Evolutionary conservation across 2,113 vertebrate species (phyloP).

Genomic region (Myotis davidii): DNA sequence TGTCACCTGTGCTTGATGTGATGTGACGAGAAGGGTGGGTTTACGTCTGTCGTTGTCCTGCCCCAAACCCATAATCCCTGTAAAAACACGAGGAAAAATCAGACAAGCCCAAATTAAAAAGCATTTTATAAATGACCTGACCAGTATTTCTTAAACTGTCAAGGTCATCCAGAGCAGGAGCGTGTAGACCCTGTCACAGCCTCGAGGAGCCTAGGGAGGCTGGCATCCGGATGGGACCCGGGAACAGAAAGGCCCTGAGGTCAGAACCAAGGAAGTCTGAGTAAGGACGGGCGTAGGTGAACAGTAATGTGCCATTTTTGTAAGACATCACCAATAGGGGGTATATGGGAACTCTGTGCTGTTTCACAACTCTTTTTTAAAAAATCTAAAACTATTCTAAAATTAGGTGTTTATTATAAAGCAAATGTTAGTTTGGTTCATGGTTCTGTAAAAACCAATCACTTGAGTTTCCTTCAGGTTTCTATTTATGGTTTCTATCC

Average conservation of each 20-base stretch:
- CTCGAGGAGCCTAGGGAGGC: background rate
- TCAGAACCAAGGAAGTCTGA: background rate
- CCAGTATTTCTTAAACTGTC: background rate
- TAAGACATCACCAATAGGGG: background rate
- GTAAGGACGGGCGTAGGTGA: background rate
- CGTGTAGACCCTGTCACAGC: background rate
- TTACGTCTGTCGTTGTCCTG: background rate
- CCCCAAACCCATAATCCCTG: background rate
- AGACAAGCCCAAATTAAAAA: background rate
- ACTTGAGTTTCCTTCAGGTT: background rate
- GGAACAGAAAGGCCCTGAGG: background rate
- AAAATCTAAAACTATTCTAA: conserved; percentile 10
- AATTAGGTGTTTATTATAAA: conserved; percentile 22
- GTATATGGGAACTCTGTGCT: background rate
- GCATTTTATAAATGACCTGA: background rate
- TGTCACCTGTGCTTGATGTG: background rate
- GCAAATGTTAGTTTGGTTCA: background rate
- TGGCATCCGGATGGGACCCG: background rate
- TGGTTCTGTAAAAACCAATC: background rate
- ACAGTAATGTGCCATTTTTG: background rate
- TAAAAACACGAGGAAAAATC: background rate
- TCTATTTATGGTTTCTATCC: background rate
- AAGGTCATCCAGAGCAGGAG: background rate
- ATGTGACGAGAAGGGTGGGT: background rate
- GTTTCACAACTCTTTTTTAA: background rate